Base-by-base conservation (phyloP, 2,888 invertebrate genomes). In the Sialis fuliginosa region DNA sequence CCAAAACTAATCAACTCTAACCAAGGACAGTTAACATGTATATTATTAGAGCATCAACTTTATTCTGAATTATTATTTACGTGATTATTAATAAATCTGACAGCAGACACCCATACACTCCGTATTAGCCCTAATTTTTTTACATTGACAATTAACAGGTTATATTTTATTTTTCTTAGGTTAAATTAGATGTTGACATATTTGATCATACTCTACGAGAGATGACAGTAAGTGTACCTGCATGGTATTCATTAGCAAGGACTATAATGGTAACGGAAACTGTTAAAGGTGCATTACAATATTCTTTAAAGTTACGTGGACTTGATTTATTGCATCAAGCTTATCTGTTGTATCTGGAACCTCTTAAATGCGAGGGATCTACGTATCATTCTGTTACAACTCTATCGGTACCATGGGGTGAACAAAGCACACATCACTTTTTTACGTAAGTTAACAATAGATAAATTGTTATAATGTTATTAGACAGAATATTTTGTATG, bases 361-460 rank as follows among this genome's bases (percentile, higher is more conserved):
- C 80, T 1, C 56, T 62, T 0, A 57, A 61, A 1, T 69, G 67
- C 49, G 68, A 69, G 37, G 64, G 63, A 39, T 58, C 64, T 13
- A 44, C 54, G 13, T 71, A 75, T 56, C 77, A 79, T 49, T 71
- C 76, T 0, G 70, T 76, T 0, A 75, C 74, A 0, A 74, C 73
- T 52, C 54, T 81, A 6, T 69, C 71, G 44, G 71, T 77, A 1
- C 81, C 82, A 0, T 83, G 83, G 83, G 74, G 73, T 0, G 62
- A 69, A 44, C 70, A 78, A 51, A 73, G 76, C 49, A 66, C 69
- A 41, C 75, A 71, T 56, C 70, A 72, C 58, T 71, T 69, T 62
- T 70, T 74, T 52, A 75, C 75, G 77, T 77, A 62, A 42, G 42
- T 6, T 35, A 6, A 37, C 6, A 37, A 10, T n/a, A n/a, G n/a